Evolutionary conservation across 2,113 vertebrate genomes (phyloP).

Genomic region (Aplodontia rufa): DNA sequence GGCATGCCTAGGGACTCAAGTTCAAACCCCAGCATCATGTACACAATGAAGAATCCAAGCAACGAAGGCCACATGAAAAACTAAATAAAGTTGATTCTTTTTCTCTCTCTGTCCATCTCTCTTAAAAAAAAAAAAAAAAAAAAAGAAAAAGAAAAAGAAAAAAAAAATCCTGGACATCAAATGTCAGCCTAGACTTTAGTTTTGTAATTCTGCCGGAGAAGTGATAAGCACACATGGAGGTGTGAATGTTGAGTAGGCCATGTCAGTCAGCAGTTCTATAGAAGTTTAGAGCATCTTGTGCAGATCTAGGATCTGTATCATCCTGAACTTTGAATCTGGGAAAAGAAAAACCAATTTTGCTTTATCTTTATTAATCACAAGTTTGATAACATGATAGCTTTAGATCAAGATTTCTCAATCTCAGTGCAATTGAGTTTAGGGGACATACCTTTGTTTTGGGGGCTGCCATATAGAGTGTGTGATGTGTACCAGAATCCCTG

Average conservation of each 20-base stretch:
- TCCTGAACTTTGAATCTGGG: background rate
- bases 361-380: background rate
- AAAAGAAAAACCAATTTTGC: background rate
- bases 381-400: background rate
- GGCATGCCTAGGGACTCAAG: no score
- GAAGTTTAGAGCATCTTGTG: background rate
- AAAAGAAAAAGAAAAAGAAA: no score
- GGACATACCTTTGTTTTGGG: background rate
- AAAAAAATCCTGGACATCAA: no score
- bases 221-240: background rate
- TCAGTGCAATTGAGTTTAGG: background rate
- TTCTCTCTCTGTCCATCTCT: no score
- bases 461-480: background rate
- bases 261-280: background rate
- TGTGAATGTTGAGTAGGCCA: background rate
- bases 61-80: no score
- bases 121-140: no score
- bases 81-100: no score
- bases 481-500: background rate
- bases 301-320: background rate
- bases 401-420: background rate
- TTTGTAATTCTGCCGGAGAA: background rate
- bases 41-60: no score
- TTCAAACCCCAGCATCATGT: no score
- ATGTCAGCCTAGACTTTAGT: background rate